Base-by-base conservation (phyloP, 2,888 invertebrate species). In the Hipparchia semele region DNA sequence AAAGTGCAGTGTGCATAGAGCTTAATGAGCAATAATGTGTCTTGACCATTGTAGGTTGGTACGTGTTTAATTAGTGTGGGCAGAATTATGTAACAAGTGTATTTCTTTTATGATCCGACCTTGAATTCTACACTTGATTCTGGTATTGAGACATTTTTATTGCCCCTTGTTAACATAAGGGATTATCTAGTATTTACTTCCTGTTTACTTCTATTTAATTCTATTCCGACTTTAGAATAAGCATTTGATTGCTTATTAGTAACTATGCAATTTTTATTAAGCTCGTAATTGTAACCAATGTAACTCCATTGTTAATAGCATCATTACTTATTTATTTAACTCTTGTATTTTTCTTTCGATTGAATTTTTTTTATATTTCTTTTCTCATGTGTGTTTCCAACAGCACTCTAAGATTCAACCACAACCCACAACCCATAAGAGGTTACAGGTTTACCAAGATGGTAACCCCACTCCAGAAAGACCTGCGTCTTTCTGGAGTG, bases 21-120 rank as follows among this genome's bases (percentile, higher is more conserved):
- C 71, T 51, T 66, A 66, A 67, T 45, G n/a, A 23, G 51, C 53
- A 81, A 86, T 86, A 86, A 86, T 87, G 84, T 82, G 76, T 78
- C 77, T 79, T 81, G 80, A 75, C 84, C 82, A 87, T 90, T 87
- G 87, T 89, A 87, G 87, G 87, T 82, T 83, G 83, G 77, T 83
- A 83, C 81, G 79, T 85, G 83, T 85, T 87, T 91, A 91, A 91
- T 93, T 90, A 89, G 86, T 89, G 90, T 88, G 83, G 86, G 84
- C 81, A 84, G 86, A 80, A 84, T 88, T 89, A 90, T 87, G 86
- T 89, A 90, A 89, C 85, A 77, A 79, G 77, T 75, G 80, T 83
- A 82, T 86, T 86, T 89, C 86, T 88, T 89, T 88, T 86, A 87
- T 86, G 82, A 84, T 79, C 79, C 84, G 89, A 87, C 92, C 91